Evolutionary conservation across 2,888 invertebrate genomes (phyloP).

Genomic region (Schrankia costaestrigalis): DNA sequence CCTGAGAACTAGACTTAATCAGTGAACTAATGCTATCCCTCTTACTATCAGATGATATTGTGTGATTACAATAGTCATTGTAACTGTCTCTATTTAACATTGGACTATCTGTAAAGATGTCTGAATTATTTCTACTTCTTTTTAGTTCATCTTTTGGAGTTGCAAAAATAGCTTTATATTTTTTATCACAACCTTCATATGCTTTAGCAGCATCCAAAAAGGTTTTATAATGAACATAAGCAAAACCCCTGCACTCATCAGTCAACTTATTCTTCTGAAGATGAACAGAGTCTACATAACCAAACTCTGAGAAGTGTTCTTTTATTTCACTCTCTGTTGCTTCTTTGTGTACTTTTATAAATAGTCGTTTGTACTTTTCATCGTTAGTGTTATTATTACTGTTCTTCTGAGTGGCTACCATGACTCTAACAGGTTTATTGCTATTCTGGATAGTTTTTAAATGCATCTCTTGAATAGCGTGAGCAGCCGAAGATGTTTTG

Average conservation of each 20-base stretch:
- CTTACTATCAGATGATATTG: slow-evolving; percentile 25
- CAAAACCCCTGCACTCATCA: slow-evolving; percentile 92
- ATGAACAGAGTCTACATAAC: slow-evolving; percentile 87
- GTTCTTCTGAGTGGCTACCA: slow-evolving; percentile 86
- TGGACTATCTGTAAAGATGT: slow-evolving; percentile 32
- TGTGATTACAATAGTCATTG: slow-evolving; percentile 21
- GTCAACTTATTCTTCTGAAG: slow-evolving; percentile 90
- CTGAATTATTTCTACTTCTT: slow-evolving; percentile 54
- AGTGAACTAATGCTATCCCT: slow-evolving; percentile 34
- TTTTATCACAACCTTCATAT: slow-evolving; percentile 92
- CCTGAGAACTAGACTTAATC: slow-evolving; percentile 53
- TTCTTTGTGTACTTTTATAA: slow-evolving; percentile 91
- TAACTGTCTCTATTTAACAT: slow-evolving; percentile 33
- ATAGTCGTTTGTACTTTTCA: slow-evolving; percentile 84
- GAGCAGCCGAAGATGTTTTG: slow-evolving; percentile 95
- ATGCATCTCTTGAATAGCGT: slow-evolving; percentile 93
- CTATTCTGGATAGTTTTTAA: slow-evolving; percentile 86
- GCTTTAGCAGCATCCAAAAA: slow-evolving; percentile 93
- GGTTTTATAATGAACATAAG: slow-evolving; percentile 90
- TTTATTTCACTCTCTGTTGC: slow-evolving; percentile 88
- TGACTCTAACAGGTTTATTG: slow-evolving; percentile 91
- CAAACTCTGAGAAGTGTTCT: slow-evolving; percentile 92
- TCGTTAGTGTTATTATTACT: slow-evolving; percentile 50
- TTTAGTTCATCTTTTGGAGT: slow-evolving; percentile 85
- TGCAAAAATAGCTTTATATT: slow-evolving; percentile 94